Evolutionary conservation across 2,113 vertebrate species (phyloP).

Genomic region (Lutjanus erythropterus): DNA sequence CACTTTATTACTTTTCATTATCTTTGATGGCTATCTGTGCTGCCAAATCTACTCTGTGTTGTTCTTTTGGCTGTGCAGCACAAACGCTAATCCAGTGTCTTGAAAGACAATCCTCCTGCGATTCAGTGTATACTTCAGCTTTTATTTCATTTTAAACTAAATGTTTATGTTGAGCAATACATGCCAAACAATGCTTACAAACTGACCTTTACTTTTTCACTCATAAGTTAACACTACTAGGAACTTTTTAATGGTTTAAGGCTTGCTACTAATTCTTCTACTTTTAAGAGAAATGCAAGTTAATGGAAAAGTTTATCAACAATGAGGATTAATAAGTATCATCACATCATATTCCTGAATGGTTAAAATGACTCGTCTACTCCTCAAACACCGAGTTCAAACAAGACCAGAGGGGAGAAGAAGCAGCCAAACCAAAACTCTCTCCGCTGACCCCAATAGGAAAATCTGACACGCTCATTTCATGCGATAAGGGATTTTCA

Average conservation of each 20-base stretch:
- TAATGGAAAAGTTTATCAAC: conserved; percentile 15
- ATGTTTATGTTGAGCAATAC: conserved; percentile 33
- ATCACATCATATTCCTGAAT: conserved; percentile 21
- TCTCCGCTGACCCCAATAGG: conserved; percentile 40
- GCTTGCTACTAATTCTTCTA: not conserved
- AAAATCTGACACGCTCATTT: conserved; percentile 49
- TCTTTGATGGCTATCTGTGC: conserved; percentile 52
- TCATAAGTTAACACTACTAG: conserved; percentile 11
- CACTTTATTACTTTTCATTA: conserved; percentile 66
- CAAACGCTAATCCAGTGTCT: conserved; percentile 45
- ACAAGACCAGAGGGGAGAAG: conserved; percentile 32
- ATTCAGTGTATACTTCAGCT: conserved; percentile 43
- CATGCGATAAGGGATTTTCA: conserved; percentile 59
- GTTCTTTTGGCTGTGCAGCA: conserved; percentile 57
- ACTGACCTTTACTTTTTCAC: not conserved
- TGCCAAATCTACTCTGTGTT: conserved; percentile 61
- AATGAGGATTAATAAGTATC: conserved; percentile 10
- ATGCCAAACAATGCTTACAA: conserved; percentile 22
- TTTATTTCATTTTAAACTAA: conserved; percentile 49
- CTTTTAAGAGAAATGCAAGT: not conserved
- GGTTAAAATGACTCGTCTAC: conserved; percentile 30
- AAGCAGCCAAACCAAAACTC: conserved; percentile 32
- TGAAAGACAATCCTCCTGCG: conserved; percentile 51
- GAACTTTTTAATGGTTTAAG: not conserved
- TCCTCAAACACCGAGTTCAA: conserved; percentile 17